Base-by-base conservation (phyloP, 2,113 vertebrate species). In the Astur gentilis region DNA sequence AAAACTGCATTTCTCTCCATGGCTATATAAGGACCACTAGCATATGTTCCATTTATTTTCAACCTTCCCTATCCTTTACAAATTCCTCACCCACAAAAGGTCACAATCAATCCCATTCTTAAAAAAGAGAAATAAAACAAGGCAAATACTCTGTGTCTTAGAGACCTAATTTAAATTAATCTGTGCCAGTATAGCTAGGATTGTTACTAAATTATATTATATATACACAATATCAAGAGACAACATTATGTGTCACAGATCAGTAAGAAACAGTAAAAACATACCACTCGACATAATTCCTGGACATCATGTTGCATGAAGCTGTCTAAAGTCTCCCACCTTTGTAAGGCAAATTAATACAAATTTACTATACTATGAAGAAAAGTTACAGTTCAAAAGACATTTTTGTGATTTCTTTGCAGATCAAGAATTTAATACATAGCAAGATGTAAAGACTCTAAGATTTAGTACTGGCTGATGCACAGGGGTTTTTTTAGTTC, bases 291-390 rank as follows among this genome's bases (percentile, higher is more conserved):
- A 98, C 99, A 99, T 14, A 99, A 98, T 95, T 99, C 99, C 95
- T 99, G 99, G 61, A 99, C 99, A 80, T 99, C 99, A 19, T 99
- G 99, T 96, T 99, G 99, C 99, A 99, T 99, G 98, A 99, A 99
- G 98, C 99, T 99, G 98, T 99, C 99, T 98, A 99, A 98, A 50
- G 99, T 99, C 98, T 99, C 99, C 99, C 99, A 99, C 97, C 99
- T 99, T 97, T 45, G 36, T 58, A 93, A 94, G 93, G 79, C 11
- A 95, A 87, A 90, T 34, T 73, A 96, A 50, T 23, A 86, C 36
- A 90, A 44, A 50, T 70, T 50, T 23, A 87, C 14, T 75, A 6
- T 52, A 66, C 47, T 86, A 73, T 9, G 13, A 52, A 76, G 52
- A 60, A 72, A 79, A 49, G 13, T 64, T 42, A 49, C 6, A 62